A percentile compares a stretch with the other conserved stretches of the same genome.
These are phyloP conservation scores for Operophtera brumata DNA, from an alignment of 2,888 invertebrate species.

Conservation along the genomic window DNA sequence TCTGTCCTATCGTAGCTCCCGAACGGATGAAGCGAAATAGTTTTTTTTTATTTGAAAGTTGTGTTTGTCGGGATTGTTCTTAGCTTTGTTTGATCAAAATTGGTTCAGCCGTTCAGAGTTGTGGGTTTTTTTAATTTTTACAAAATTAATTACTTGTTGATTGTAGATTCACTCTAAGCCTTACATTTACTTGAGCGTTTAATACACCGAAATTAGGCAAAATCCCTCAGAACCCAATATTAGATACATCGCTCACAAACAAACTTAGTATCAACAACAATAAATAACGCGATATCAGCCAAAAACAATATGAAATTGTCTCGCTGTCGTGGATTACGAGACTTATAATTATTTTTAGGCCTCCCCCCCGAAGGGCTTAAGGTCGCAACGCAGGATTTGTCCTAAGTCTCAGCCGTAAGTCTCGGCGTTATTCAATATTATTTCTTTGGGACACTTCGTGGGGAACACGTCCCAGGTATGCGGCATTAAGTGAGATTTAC, in stretches of 20 bases:
- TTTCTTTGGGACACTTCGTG: slow-evolving; percentile 50
- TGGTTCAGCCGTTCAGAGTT: no score
- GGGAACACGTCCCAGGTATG: slow-evolving; percentile 56
- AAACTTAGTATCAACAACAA: background rate
- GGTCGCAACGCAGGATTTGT: slow-evolving; percentile 72
- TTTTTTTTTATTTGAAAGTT: no score
- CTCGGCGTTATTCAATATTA: slow-evolving; percentile 68
- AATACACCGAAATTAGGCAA: no score
- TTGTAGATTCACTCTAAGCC: no score
- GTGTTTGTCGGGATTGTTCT: no score
- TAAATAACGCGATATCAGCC: slow-evolving; percentile 24
- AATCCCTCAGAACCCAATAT: no score
- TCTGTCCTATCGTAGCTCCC: no score
- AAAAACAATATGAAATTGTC: slow-evolving; percentile 52
- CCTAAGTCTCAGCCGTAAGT: slow-evolving; percentile 43
- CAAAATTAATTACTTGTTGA: no score
- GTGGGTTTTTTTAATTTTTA: no score
- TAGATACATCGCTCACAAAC: background rate
- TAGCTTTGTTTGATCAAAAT: no score
- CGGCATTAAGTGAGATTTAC: slow-evolving; percentile 50
- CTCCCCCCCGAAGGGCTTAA: slow-evolving; percentile 66
- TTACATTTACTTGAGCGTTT: no score
- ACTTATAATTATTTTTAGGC: slow-evolving; percentile 59
- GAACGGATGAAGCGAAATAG: no score
- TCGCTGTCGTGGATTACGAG: slow-evolving; percentile 52